Base-by-base conservation (phyloP, 2,113 vertebrate genomes). In the Myodes glareolus region DNA sequence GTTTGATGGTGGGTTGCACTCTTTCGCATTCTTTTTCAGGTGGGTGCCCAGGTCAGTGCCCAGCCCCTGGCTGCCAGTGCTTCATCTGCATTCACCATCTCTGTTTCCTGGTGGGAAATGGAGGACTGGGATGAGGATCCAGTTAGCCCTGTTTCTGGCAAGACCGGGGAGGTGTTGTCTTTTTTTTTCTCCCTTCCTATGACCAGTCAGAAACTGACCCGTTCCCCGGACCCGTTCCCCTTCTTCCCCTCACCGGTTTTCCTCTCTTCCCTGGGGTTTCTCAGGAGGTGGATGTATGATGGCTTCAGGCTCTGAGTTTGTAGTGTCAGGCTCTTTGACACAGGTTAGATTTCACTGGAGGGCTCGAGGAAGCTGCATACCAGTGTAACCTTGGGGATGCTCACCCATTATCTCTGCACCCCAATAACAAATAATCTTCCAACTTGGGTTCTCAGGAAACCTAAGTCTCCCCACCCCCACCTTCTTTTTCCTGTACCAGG, bases 361-460 rank as follows among this genome's bases (percentile, higher is more conserved):
- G 89, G 80, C 91, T 72, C 29, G 5, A 2, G 77, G 68, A 55
- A 89, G 36, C 55, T 50, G 45, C 39, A 61, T 84, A 52, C 92
- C 14, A 17, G 55, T 16, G 42, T 91, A 97, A 97, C 47, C 96
- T 81, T 95, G 95, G 94, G 92, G 50, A 85, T 78, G 47, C 78
- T 86, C 27, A 25, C 55, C 80, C 45, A 25, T 84, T 81, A 65
- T 96, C 31, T 94, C 75, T 80, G 88, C n/a, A 70, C 68, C 80
- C 50, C 36, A 70, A 42, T 95, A 78, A 92, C 68, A 88, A 77
- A 88, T 13, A 87, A 90, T 50, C 67, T 90, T 89, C 68, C 58
- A 21, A 70, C 45, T 78, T 75, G 31, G n/a, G 58, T 95, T 75
- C 75, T 70, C 5, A 0, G n/a, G 63, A 68, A 68, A n/a, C 77